Evolutionary conservation across 2,888 invertebrate species (phyloP).

Genomic region (Apeira syringaria): DNA sequence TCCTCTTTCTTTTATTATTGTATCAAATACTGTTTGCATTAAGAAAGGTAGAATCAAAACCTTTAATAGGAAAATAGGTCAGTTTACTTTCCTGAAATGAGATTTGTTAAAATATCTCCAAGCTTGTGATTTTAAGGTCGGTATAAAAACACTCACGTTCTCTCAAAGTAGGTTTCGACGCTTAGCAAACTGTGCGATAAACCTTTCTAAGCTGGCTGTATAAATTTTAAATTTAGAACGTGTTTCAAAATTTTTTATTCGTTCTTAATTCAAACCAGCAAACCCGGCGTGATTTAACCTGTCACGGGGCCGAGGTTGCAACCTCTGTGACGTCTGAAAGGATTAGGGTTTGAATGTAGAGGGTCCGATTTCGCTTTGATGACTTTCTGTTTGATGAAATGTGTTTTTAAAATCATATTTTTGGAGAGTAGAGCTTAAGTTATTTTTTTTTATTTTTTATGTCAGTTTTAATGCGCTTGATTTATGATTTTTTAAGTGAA

Average conservation of each 20-base stretch:
- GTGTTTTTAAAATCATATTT: not conserved
- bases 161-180: conserved; percentile 15
- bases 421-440: too few species aligned
- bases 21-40: too few species aligned
- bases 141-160: conserved; percentile 19
- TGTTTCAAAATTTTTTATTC: conserved; percentile 36
- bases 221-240: conserved; percentile 36
- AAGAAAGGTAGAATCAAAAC: too few species aligned
- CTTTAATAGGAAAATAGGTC: too few species aligned
- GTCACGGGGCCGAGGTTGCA: conserved; percentile 28
- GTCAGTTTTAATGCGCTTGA: too few species aligned
- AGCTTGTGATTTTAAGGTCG: conserved; percentile 6
- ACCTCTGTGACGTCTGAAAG: conserved; percentile 25
- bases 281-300: conserved; percentile 30
- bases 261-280: conserved; percentile 40
- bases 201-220: conserved; percentile 23
- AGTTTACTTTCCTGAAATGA: not conserved
- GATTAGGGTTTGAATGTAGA: conserved; percentile 20
- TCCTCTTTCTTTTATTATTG: too few species aligned
- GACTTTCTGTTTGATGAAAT: conserved; percentile 1
- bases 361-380: conserved; percentile 8
- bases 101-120: not conserved
- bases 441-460: too few species aligned
- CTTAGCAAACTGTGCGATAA: conserved; percentile 33
- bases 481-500: too few species aligned